Evolutionary conservation across 2,797 vertebrate species (phyloP).

Genomic region (Sebastes oblongus): DNA sequence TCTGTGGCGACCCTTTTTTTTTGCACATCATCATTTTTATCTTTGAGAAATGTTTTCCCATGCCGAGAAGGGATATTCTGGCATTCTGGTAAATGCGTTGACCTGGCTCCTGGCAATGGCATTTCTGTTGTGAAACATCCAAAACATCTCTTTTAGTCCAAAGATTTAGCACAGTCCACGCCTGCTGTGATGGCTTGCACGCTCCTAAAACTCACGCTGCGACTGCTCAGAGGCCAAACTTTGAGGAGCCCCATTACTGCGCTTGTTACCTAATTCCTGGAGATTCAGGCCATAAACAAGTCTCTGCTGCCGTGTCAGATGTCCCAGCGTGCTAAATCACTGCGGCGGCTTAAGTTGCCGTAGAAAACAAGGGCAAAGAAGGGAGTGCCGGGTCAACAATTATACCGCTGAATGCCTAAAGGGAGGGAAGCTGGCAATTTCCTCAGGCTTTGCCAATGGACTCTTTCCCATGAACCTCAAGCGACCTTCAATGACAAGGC

Average conservation of each 20-base stretch:
- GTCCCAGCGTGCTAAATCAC: constrained; percentile 48
- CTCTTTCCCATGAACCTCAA: constrained; percentile 77
- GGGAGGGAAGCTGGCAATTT: constrained; percentile 74
- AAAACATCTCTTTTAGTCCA: constrained; percentile 19
- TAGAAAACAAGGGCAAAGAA: constrained; percentile 59
- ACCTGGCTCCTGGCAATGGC: neutral
- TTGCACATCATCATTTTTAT: constrained; percentile 70
- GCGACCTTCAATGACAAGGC: constrained; percentile 55
- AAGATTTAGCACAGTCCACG: neutral
- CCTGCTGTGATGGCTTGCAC: constrained; percentile 20
- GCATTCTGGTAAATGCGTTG: constrained; percentile 31
- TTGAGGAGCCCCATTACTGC: constrained; percentile 20
- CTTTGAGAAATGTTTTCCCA: constrained; percentile 64
- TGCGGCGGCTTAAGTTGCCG: constrained; percentile 3
- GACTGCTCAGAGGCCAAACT: constrained; percentile 30
- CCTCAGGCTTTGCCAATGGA: constrained; percentile 65
- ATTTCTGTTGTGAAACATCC: constrained; percentile 26
- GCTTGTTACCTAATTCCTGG: constrained; percentile 47
- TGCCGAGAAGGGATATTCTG: constrained; percentile 38
- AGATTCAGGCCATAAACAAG: constrained; percentile 46
- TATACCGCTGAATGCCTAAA: constrained; percentile 48
- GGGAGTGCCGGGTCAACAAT: constrained; percentile 62
- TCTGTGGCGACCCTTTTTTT: constrained; percentile 57
- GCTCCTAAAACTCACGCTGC: constrained; percentile 37
- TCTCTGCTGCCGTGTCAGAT: constrained; percentile 23